Percentiles rank a stretch among this genome's conserved stretches.
Evolutionary conservation across 2,797 vertebrate species (phyloP).

Genomic region (Philypnodon macrostomus): DNA sequence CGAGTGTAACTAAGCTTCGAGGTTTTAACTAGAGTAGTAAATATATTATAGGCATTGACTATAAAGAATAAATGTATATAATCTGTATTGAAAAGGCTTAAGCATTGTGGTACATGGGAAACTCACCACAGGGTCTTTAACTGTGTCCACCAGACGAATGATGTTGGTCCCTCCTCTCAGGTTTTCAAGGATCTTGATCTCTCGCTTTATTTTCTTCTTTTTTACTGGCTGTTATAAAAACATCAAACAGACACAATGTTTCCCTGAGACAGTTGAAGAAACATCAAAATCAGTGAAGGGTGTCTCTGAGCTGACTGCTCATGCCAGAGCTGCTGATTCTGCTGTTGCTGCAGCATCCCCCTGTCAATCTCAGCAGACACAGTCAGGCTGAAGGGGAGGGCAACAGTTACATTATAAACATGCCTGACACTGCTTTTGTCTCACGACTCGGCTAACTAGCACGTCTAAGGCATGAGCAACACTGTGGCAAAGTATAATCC

Average conservation of each 20-base stretch:
- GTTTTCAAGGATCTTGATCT: slow-evolving; percentile 98
- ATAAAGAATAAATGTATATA: too few relatives aligned
- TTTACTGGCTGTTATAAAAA: slow-evolving; percentile 87
- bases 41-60: too few relatives aligned
- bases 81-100: neutral
- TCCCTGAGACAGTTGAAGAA: neutral
- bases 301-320: slow-evolving; percentile 9
- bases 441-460: neutral
- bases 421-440: neutral
- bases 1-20: too few relatives aligned
- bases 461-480: neutral
- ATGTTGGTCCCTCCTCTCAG: slow-evolving; percentile 97
- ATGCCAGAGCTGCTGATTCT: slow-evolving; percentile 28
- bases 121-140: slow-evolving; percentile 96
- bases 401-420: slow-evolving; percentile 11
- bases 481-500: slow-evolving; percentile 1
- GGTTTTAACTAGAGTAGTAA: too few relatives aligned
- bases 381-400: neutral
- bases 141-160: slow-evolving; percentile 95
- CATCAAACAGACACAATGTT: neutral
- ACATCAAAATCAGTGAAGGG: slow-evolving; percentile 3
- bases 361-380: slow-evolving; percentile 20
- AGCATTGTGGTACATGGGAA: neutral
- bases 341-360: slow-evolving; percentile 26
- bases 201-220: slow-evolving; percentile 99